These are phyloP conservation scores for Diarsia mendica DNA, from an alignment of 2,888 invertebrate genomes.

Conservation along the genomic window DNA sequence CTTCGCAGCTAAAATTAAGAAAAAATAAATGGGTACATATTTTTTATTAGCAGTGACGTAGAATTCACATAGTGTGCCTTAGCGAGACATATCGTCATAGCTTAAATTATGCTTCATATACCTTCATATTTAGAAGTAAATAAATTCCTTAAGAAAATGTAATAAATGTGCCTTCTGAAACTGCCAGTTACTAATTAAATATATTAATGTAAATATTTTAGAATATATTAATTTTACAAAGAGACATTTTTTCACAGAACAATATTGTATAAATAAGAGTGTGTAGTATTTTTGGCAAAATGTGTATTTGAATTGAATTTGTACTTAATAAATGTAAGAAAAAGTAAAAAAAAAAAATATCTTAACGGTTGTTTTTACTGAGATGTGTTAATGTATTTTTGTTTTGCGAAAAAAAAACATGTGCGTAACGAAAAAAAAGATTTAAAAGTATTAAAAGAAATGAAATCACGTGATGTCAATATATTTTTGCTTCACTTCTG, in stretches of 20 bases:
- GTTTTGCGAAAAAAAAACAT: neutral
- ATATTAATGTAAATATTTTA: slow-evolving; percentile 83
- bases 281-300: slow-evolving; percentile 46
- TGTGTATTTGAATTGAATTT: slow-evolving; percentile 28
- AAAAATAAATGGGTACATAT: slow-evolving; percentile 46
- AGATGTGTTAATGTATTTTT: neutral
- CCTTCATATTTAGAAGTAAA: slow-evolving; percentile 14
- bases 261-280: slow-evolving; percentile 8
- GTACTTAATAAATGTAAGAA: slow-evolving; percentile 75
- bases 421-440: neutral
- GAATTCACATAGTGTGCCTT: slow-evolving; percentile 62
- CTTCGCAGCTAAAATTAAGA: slow-evolving; percentile 29
- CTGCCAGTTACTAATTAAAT: slow-evolving; percentile 87
- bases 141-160: slow-evolving; percentile 51
- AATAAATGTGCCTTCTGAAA: slow-evolving; percentile 84
- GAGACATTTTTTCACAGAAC: slow-evolving; percentile 80
- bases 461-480: slow-evolving; percentile 17
- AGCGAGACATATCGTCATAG: slow-evolving; percentile 64
- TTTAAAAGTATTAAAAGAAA: neutral
- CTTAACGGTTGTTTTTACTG: neutral
- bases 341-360: neutral
- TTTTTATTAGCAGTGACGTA: slow-evolving; percentile 41
- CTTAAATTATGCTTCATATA: slow-evolving; percentile 47
- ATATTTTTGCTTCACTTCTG: slow-evolving; percentile 67
- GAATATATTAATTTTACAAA: slow-evolving; percentile 69